Conservation (phyloP, 1,140 invertebrate genomes). For the Brachystomella parvula region DNA sequence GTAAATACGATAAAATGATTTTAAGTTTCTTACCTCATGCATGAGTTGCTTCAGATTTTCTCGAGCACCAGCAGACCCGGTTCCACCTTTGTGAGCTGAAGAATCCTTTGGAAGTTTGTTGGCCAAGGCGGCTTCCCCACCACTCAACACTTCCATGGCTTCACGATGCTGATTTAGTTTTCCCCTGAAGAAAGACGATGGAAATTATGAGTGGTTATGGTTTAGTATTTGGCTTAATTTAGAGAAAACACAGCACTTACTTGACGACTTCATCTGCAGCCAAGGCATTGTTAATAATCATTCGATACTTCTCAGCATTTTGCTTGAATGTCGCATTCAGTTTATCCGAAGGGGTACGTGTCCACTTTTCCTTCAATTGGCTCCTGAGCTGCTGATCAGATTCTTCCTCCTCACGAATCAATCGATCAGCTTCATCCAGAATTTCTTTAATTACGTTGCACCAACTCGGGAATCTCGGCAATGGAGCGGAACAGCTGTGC, state of each 20-base stretch:
- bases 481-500: slow-evolving; percentile 50
- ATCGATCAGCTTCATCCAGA: slow-evolving; percentile 78
- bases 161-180: slow-evolving; percentile 75
- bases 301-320: slow-evolving; percentile 80
- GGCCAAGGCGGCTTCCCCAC: slow-evolving; percentile 57
- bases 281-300: slow-evolving; percentile 84
- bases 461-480: slow-evolving; percentile 78
- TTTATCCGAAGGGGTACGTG: slow-evolving; percentile 72
- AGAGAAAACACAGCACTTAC: slow-evolving; percentile 8
- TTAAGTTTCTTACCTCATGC: slow-evolving; percentile 55
- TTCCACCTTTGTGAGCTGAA: slow-evolving; percentile 39
- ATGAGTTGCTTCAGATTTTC: slow-evolving; percentile 67
- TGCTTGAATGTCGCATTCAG: slow-evolving; percentile 79
- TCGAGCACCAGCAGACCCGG: slow-evolving; percentile 54
- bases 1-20: slow-evolving; percentile 8
- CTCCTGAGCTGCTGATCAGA: slow-evolving; percentile 77
- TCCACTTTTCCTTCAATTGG: slow-evolving; percentile 90
- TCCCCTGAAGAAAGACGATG: slow-evolving; percentile 58
- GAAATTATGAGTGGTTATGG: not conserved
- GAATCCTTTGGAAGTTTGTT: slow-evolving; percentile 55
- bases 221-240: not conserved
- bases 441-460: slow-evolving; percentile 92
- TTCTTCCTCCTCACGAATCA: slow-evolving; percentile 83
- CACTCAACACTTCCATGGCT: slow-evolving; percentile 73
- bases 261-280: slow-evolving; percentile 56